Evolutionary conservation across 2,113 vertebrate genomes (phyloP), one percentile per base, ranked within the genome.

Genomic region (Epinephelus lanceolatus): DNA sequence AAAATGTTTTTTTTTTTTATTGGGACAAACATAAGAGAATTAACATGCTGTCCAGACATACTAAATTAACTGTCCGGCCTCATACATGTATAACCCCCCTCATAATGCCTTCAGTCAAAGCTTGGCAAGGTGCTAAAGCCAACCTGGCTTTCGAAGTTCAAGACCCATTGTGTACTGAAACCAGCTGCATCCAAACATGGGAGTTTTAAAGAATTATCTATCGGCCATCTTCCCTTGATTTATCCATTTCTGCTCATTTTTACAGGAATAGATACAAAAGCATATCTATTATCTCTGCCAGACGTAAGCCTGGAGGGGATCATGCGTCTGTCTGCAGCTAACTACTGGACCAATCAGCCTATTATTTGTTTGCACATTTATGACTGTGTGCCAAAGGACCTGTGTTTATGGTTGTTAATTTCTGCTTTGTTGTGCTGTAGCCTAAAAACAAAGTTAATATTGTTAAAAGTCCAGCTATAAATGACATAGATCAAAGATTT

Each of bases 91-190:
- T 62, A n/a, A 10, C 30, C 25, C 5, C 42, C 2, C 15, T 30
- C 53, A 76, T 57, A 65, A 17, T 56, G 11, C 30, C 21, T 4
- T 51, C 3, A 80, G 56, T 23, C 40, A 65, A 77, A 61, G 40
- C n/a, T 51, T 59, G n/a, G 70, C 68, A 45, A 33, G 11, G 52
- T 70, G 73, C n/a, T 52, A 47, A 85, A 76, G 51, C 51, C 77
- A 45, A 14, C 17, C 27, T 57, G 30, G 27, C 27, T 74, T 51
- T 25, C 75, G 42, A 23, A 57, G 23, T n/a, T 33, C 12, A 3
- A 77, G 47, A 81, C 6, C 18, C 37, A 27, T 9, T 45, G 51
- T 72, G 23, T 3, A 23, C 9, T 13, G 7, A 59, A 21, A 47
- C 13, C 47, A n/a, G 8, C 21, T 57, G 33, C 15, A 33, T 17